Conservation (phyloP, 2,113 vertebrate species). For the Mirza zaza region DNA sequence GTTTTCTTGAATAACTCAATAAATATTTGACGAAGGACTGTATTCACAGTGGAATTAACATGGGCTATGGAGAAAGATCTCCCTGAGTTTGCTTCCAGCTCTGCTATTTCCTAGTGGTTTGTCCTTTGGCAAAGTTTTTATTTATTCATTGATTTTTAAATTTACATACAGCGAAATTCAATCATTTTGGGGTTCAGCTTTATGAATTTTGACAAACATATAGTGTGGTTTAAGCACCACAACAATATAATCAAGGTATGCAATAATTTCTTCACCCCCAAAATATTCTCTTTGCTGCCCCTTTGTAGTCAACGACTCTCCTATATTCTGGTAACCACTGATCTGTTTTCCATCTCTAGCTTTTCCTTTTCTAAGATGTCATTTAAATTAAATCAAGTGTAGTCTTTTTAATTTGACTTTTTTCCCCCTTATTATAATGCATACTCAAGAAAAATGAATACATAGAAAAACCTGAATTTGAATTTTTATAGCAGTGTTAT, state of each 20-base stretch:
- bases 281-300: not conserved
- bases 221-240: not conserved
- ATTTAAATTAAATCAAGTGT: not conserved
- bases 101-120: not conserved
- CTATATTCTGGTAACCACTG: not conserved
- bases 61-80: not conserved
- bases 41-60: not conserved
- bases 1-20: not conserved
- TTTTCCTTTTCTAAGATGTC: not conserved
- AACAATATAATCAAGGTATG: not conserved
- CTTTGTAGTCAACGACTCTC: not conserved
- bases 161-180: not conserved
- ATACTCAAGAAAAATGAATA: constrained; percentile 10
- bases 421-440: not conserved
- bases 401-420: not conserved
- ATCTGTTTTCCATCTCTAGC: not conserved
- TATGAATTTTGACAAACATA: not conserved
- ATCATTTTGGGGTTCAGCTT: not conserved
- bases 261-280: not conserved
- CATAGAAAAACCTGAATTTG: not conserved
- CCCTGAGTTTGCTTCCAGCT: not conserved
- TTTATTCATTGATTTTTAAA: not conserved
- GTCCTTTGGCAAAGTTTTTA: not conserved
- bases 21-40: not conserved
- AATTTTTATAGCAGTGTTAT: not conserved